Percentiles rank a stretch among this genome's conserved stretches.
Conservation (phyloP, 2,888 invertebrate genomes). For the Acholoe squamosa region DNA sequence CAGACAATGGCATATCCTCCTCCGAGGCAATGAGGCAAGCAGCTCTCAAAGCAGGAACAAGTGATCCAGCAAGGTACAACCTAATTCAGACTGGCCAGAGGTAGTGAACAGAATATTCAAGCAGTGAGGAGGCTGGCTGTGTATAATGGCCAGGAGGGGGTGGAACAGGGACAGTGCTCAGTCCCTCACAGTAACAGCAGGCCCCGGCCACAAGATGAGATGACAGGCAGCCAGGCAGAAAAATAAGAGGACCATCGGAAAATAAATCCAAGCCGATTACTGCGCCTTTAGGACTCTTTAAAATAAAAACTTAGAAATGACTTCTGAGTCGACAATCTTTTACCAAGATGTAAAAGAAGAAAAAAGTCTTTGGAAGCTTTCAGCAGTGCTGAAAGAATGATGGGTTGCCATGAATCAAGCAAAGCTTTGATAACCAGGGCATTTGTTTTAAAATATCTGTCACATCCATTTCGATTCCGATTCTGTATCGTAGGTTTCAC, state of each 20-base stretch:
- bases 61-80: conserved; percentile 33
- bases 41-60: background rate
- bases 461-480: no score
- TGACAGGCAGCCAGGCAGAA: background rate
- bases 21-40: background rate
- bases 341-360: background rate
- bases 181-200: background rate
- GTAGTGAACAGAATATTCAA: conserved; percentile 7
- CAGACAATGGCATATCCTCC: conserved; percentile 3
- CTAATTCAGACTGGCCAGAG: background rate
- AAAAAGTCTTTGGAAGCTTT: background rate
- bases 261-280: background rate
- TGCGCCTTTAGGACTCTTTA: background rate
- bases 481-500: no score
- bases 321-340: background rate
- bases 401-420: background rate
- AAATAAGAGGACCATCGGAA: conserved; percentile 15
- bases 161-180: background rate
- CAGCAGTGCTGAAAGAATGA: background rate
- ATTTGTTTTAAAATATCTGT: no score
- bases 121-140: background rate
- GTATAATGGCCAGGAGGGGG: background rate
- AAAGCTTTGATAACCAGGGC: background rate
- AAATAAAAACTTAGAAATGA: background rate
- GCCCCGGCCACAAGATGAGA: background rate